Evolutionary conservation across 2,888 invertebrate species (phyloP).

Genomic region (Mesorhabditis belari): DNA sequence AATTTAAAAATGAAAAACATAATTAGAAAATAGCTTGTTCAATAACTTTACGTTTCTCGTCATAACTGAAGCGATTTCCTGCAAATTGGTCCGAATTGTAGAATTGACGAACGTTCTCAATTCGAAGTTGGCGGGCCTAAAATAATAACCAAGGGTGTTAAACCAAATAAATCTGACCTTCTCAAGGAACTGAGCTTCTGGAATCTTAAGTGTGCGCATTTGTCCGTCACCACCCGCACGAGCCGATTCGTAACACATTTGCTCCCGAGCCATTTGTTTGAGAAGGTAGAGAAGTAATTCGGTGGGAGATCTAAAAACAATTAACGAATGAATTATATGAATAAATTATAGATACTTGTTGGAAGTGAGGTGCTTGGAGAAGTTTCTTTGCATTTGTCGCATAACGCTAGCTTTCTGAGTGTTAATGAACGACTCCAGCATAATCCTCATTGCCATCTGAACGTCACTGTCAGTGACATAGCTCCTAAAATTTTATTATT

Average conservation of each 20-base stretch:
- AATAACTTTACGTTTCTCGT: conserved; percentile 75
- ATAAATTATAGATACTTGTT: conserved; percentile 60
- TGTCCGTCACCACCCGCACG: conserved; percentile 12
- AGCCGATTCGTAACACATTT: conserved; percentile 32
- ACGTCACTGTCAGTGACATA: conserved; percentile 79
- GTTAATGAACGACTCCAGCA: conserved; percentile 94
- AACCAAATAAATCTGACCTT: conserved; percentile 58
- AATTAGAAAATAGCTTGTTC: conserved; percentile 63
- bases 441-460: conserved; percentile 90
- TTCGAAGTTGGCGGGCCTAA: conserved; percentile 83
- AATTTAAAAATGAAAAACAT: conserved; percentile 1
- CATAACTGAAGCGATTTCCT: conserved; percentile 78
- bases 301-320: conserved; percentile 71
- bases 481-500: conserved; percentile 6
- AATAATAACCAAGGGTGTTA: conserved; percentile 53
- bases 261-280: conserved; percentile 66
- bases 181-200: conserved; percentile 75
- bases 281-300: conserved; percentile 89
- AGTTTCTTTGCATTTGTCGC: conserved; percentile 85
- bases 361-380: conserved; percentile 84
- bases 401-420: conserved; percentile 98
- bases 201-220: conserved; percentile 60
- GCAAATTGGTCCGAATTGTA: conserved; percentile 84
- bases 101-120: conserved; percentile 79
- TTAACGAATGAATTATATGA: background rate